Conservation (phyloP, 2,888 invertebrate genomes). For the Polyommatus iphigenia region DNA sequence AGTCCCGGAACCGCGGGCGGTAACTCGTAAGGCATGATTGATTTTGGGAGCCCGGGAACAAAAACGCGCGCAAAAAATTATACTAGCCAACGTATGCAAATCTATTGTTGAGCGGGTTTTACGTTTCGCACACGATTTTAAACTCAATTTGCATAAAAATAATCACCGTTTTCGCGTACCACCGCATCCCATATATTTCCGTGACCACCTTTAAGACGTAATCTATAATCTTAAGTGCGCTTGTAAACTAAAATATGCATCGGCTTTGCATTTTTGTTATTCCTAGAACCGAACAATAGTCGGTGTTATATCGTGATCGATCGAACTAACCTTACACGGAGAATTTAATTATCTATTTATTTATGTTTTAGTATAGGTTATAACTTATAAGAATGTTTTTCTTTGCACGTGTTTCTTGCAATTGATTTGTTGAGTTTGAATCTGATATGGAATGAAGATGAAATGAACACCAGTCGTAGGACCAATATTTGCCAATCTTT, state of each 20-base stretch:
- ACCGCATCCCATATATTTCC: conserved; percentile 1
- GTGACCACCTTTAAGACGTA: conserved; percentile 35
- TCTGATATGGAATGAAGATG: background rate
- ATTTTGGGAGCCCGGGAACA: conserved; percentile 44
- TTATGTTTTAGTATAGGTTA: background rate
- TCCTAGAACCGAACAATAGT: conserved; percentile 37
- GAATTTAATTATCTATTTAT: conserved; percentile 11
- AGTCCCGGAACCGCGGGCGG: conserved; percentile 17
- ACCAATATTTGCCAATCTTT: background rate
- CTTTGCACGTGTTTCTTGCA: background rate
- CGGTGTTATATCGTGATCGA: conserved; percentile 31
- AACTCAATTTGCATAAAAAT: background rate
- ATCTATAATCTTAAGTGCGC: conserved; percentile 42
- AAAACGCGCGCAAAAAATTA: conserved; percentile 46
- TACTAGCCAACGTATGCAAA: conserved; percentile 47
- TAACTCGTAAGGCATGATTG: conserved; percentile 40
- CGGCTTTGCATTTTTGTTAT: conserved; percentile 36
- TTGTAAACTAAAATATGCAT: conserved; percentile 42
- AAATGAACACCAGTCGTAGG: background rate
- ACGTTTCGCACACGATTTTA: conserved; percentile 27
- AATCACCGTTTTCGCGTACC: conserved; percentile 32
- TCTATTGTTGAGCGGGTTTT: conserved; percentile 40
- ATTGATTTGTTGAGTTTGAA: background rate
- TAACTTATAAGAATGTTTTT: background rate
- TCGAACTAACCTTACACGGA: conserved; percentile 15